Evolutionary conservation across 1,140 invertebrate genomes (phyloP), one percentile per base, ranked within the genome.

Genomic region (Bombus pyrosoma): DNA sequence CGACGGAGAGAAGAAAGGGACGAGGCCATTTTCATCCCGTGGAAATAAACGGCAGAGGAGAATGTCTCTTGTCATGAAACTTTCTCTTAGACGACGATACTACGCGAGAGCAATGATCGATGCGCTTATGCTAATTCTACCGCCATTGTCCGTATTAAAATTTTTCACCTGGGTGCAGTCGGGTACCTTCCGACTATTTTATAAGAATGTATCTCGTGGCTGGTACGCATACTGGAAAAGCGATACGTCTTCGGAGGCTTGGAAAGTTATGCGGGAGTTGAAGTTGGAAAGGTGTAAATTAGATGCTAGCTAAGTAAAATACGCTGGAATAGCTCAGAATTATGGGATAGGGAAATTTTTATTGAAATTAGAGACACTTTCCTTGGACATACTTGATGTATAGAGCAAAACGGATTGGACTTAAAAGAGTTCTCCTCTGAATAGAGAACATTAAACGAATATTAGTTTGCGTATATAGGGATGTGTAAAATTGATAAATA

Each of bases 111-210:
- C 10, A 12, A 71, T 72, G 82, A 84, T 84, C 82, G 75, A 84
- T 79, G 82, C 66, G 47, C n/a, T 84, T 79, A 84, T 84, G 82
- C 66, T 79, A 84, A 84, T 84, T 53, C 9, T 5, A 18, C 22
- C 37, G 32, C 47, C 82, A 59, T 84, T 84, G 82, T 84, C 47
- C 82, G 47, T 59, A 79, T 84, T 84, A 72, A 79, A 79, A 84
- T 84, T 84, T 84, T 59, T 43, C 75, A 18, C 12, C 47, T 53
- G 47, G 18, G 18, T 3, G 28, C 8, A 4, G 22, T 22, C 0
- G 9, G n/a, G 0, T 64, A 47, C 8, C 47, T 62, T 47, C 47
- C 47, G n/a, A n/a, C 25, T 57, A n/a, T 22, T 34, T 72, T 18
- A n/a, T n/a, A 53, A 39, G 2, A 12, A 37, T 1, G n/a, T 47